phyloP scores from a whole-genome alignment of 2,888 invertebrate species.

The Hypselothyrea guttata region DNA sequence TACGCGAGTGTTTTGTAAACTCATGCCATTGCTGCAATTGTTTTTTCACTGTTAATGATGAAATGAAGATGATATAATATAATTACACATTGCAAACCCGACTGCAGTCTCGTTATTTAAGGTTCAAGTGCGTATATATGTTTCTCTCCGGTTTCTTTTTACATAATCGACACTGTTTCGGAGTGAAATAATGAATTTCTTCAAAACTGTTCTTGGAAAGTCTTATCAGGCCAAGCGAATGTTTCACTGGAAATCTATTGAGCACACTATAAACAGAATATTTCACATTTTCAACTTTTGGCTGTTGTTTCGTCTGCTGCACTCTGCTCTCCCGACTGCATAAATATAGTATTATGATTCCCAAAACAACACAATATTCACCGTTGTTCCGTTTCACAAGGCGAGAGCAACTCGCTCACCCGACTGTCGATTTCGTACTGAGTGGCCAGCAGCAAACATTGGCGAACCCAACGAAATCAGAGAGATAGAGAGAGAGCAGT shows the following conservation, averaged over 20 bases:
- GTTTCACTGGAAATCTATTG: too few relatives aligned
- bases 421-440: constrained; percentile 45
- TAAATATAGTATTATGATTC: constrained; percentile 14
- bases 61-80: constrained; percentile 41
- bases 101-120: not conserved
- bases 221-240: constrained; percentile 7
- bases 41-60: constrained; percentile 36
- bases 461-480: constrained; percentile 21
- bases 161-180: not conserved
- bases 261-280: too few relatives aligned
- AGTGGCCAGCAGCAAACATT: constrained; percentile 23
- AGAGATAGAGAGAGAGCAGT: constrained; percentile 4
- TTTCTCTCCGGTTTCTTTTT: too few relatives aligned
- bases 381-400: not conserved
- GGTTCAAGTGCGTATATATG: not conserved
- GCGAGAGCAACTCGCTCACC: constrained; percentile 18
- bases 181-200: not conserved
- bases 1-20: constrained; percentile 12
- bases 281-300: not conserved
- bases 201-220: not conserved
- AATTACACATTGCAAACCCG: constrained; percentile 9
- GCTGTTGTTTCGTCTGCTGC: not conserved
- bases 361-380: constrained; percentile 4
- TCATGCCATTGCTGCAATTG: constrained; percentile 38
- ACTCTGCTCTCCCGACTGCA: constrained; percentile 1